These are phyloP conservation scores for Xestia rhomboidea DNA, from an alignment of 2,888 invertebrate species.

Conservation along the genomic window DNA sequence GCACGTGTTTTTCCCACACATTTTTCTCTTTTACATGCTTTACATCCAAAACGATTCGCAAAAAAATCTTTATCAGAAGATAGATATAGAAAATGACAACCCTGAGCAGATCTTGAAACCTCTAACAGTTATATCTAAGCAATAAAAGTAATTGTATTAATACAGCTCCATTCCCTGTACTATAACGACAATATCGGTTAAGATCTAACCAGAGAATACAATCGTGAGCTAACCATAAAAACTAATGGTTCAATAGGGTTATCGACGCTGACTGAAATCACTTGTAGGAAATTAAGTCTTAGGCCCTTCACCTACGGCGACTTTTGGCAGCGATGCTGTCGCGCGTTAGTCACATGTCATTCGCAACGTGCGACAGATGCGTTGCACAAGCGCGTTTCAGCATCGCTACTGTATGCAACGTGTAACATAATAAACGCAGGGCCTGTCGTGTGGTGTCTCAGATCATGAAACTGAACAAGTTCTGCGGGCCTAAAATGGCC, in stretches of 20 bases:
- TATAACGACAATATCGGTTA: slow-evolving; percentile 19
- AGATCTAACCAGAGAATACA: slow-evolving; percentile 23
- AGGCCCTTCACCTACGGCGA: neutral
- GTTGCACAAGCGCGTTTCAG: neutral
- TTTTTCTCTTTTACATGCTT: neutral
- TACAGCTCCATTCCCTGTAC: slow-evolving; percentile 22
- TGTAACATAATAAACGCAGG: no score
- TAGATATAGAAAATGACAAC: neutral
- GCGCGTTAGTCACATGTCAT: neutral
- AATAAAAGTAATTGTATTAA: slow-evolving; percentile 46
- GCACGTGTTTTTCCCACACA: no score
- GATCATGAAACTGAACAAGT: no score
- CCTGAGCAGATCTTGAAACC: neutral
- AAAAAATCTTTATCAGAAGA: neutral
- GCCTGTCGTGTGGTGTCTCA: no score
- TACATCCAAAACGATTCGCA: no score
- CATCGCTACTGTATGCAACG: neutral
- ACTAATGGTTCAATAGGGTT: slow-evolving; percentile 19
- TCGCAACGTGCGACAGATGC: neutral
- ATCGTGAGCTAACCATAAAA: slow-evolving; percentile 35
- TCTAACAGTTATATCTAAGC: neutral
- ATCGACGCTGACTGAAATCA: neutral
- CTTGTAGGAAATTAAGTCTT: neutral
- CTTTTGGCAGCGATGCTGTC: neutral
- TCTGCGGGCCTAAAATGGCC: no score